Conservation (phyloP, 2,888 invertebrate genomes). For the Drosophila fungiperda region DNA sequence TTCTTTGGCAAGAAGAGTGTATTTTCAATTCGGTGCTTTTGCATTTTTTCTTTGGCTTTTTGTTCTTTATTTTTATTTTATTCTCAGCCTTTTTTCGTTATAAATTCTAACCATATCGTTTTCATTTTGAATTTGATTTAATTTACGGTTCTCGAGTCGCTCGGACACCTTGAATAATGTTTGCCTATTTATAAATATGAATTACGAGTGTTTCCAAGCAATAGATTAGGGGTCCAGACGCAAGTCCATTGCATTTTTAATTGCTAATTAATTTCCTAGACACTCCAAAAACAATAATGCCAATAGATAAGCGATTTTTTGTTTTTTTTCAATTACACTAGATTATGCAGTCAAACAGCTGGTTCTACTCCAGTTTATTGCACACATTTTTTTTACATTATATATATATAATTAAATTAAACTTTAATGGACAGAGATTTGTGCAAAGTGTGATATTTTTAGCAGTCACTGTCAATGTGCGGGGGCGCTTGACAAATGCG, state of each 20-base stretch:
- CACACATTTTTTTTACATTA: constrained; percentile 23
- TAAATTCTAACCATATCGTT: constrained; percentile 78
- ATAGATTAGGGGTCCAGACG: constrained; percentile 57
- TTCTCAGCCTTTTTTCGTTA: constrained; percentile 61
- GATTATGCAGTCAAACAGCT: constrained; percentile 37
- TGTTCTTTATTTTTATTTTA: constrained; percentile 46
- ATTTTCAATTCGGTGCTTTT: neutral
- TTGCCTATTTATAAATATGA: constrained; percentile 80
- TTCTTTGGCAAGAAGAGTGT: constrained; percentile 9
- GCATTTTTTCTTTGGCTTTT: constrained; percentile 1
- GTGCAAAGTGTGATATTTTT: constrained; percentile 10
- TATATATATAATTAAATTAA: constrained; percentile 54
- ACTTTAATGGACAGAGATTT: constrained; percentile 19
- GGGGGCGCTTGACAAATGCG: constrained; percentile 53
- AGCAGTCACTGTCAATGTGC: constrained; percentile 38
- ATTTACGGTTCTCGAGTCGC: constrained; percentile 72
- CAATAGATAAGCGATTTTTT: constrained; percentile 45
- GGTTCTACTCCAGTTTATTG: constrained; percentile 32
- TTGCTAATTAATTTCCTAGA: constrained; percentile 75
- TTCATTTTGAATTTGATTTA: constrained; percentile 75
- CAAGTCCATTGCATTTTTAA: constrained; percentile 70
- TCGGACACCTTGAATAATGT: constrained; percentile 78
- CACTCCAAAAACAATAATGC: constrained; percentile 63
- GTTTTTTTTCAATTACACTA: constrained; percentile 38
- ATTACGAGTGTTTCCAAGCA: constrained; percentile 61